Percentiles rank a stretch among this genome's conserved stretches.
Evolutionary conservation across 2,797 vertebrate species (phyloP).

Genomic region (Hydrophis major): DNA sequence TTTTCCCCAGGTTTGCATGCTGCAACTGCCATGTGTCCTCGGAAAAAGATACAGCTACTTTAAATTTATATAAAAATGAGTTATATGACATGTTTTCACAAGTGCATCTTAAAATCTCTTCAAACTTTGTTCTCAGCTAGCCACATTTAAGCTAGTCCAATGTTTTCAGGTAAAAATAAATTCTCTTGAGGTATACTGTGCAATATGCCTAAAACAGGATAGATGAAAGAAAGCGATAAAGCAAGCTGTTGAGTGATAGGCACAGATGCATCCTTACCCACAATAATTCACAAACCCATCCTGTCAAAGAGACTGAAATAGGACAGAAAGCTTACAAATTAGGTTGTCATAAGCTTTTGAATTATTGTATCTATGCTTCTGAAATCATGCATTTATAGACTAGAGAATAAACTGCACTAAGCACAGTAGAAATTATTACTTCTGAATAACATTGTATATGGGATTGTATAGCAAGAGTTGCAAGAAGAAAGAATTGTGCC

Average conservation of each 20-base stretch:
- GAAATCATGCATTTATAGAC: neutral
- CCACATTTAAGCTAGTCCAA: neutral
- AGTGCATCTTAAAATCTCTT: neutral
- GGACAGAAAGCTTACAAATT: neutral
- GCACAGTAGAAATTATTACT: neutral
- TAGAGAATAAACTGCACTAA: neutral
- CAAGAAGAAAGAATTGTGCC: neutral
- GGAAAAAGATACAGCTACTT: neutral
- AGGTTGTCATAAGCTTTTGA: neutral
- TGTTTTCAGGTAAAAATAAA: neutral
- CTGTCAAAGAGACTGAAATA: neutral
- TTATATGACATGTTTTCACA: neutral
- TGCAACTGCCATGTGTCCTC: neutral
- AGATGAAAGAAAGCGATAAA: neutral
- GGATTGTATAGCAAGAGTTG: neutral
- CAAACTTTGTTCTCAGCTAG: neutral
- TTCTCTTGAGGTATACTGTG: neutral
- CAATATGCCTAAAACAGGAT: neutral
- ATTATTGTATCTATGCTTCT: neutral
- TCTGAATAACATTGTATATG: neutral
- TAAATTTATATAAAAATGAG: neutral
- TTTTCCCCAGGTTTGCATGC: neutral
- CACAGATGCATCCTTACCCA: neutral
- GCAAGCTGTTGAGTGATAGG: neutral
- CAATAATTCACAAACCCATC: neutral